Conservation (phyloP, 2,113 vertebrate genomes). For the Oryctolagus cuniculus region DNA sequence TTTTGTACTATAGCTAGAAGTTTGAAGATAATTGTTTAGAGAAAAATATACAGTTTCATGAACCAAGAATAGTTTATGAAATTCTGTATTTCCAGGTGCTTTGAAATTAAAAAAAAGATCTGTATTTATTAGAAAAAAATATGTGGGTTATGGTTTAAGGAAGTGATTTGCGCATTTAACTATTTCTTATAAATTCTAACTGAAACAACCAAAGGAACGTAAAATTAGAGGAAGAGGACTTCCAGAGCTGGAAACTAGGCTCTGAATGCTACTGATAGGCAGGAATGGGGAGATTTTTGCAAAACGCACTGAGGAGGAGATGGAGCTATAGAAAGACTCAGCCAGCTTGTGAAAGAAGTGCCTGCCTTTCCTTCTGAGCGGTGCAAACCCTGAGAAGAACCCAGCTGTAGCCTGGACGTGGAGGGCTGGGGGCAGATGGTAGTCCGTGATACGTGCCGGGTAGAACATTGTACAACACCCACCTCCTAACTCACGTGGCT, state of each 20-base stretch:
- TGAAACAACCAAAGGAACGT: constrained; percentile 57
- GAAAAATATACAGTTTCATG: constrained; percentile 52
- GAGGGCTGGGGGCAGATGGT: background rate
- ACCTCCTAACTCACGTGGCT: background rate
- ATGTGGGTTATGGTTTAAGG: constrained; percentile 37
- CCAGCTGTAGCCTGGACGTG: background rate
- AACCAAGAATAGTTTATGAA: constrained; percentile 54
- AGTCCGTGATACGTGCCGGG: background rate
- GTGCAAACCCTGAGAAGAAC: background rate
- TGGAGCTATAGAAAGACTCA: background rate
- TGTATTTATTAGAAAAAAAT: constrained; percentile 51
- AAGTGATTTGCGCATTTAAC: constrained; percentile 31
- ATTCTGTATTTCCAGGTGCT: constrained; percentile 54
- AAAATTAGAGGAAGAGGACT: constrained; percentile 4
- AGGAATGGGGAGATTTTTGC: constrained; percentile 2
- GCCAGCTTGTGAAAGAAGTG: background rate
- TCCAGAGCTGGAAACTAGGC: background rate
- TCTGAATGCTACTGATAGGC: background rate
- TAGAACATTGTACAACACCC: background rate
- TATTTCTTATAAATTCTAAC: constrained; percentile 10
- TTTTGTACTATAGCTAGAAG: constrained; percentile 58
- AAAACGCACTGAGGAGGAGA: background rate
- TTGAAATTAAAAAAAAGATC: background rate
- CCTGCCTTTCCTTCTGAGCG: background rate
- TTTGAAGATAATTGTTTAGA: constrained; percentile 60